phyloP scores from a whole-genome alignment of 2,113 vertebrate genomes.

The Bufo bufo region DNA sequence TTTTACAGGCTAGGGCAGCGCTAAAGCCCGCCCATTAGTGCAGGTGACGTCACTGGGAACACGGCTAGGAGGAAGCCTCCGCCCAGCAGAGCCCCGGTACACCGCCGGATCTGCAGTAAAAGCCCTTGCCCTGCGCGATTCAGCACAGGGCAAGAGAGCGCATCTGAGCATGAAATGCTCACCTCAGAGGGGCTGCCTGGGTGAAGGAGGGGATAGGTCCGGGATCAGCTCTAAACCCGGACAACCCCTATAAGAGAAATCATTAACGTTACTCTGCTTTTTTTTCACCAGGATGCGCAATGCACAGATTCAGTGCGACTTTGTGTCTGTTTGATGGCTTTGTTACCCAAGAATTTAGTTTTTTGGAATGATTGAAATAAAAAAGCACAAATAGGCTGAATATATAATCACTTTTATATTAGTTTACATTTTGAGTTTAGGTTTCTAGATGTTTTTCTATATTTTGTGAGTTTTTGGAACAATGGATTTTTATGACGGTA shows the following conservation, averaged over 20 bases:
- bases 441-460: conserved; percentile 29
- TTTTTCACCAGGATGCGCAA: neutral
- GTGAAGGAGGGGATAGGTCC: too few relatives aligned
- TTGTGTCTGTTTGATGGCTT: neutral
- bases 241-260: neutral
- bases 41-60: too few relatives aligned
- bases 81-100: too few relatives aligned
- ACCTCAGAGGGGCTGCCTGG: too few relatives aligned
- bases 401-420: conserved; percentile 27
- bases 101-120: too few relatives aligned
- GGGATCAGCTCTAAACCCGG: too few relatives aligned
- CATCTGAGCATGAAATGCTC: too few relatives aligned
- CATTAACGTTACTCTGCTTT: neutral
- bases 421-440: conserved; percentile 41
- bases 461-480: conserved; percentile 12
- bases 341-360: conserved; percentile 33
- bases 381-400: conserved; percentile 29
- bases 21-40: too few relatives aligned
- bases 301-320: neutral
- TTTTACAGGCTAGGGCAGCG: too few relatives aligned
- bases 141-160: too few relatives aligned
- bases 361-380: neutral
- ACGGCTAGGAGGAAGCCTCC: too few relatives aligned
- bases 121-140: too few relatives aligned
- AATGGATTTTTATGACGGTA: conserved; percentile 26